Conservation (phyloP, 2,113 vertebrate genomes). For the Dunckerocampus dactyliophorus region DNA sequence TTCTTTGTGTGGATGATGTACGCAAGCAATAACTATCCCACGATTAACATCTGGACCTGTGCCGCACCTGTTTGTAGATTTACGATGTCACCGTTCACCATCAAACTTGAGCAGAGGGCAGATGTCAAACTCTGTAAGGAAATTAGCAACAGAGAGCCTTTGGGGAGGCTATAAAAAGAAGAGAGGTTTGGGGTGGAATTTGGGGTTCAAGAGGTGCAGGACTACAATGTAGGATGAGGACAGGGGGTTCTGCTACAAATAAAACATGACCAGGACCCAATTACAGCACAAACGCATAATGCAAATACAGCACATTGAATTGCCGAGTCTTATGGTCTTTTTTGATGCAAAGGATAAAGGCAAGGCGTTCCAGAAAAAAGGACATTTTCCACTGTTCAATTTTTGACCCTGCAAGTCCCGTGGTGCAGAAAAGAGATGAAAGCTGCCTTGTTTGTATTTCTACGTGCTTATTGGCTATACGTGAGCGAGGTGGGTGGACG, state of each 20-base stretch:
- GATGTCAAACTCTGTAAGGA: not conserved
- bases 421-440: not conserved
- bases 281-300: not conserved
- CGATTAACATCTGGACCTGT: not conserved
- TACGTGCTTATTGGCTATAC: constrained; percentile 15
- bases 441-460: constrained; percentile 17
- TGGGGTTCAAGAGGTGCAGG: not conserved
- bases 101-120: not conserved
- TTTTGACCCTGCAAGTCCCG: not conserved
- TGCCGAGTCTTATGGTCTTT: not conserved
- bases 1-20: no score
- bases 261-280: not conserved
- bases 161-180: not conserved
- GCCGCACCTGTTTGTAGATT: not conserved
- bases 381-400: not conserved
- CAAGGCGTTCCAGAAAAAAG: not conserved
- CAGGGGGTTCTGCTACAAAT: no score
- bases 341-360: not conserved
- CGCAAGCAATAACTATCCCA: no score
- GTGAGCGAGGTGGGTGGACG: constrained; percentile 14
- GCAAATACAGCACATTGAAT: not conserved
- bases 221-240: not conserved
- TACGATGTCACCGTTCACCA: not conserved
- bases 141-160: not conserved
- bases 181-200: not conserved